phyloP scores from a whole-genome alignment of 1,140 invertebrate genomes.

The Euwallacea fornicatus region DNA sequence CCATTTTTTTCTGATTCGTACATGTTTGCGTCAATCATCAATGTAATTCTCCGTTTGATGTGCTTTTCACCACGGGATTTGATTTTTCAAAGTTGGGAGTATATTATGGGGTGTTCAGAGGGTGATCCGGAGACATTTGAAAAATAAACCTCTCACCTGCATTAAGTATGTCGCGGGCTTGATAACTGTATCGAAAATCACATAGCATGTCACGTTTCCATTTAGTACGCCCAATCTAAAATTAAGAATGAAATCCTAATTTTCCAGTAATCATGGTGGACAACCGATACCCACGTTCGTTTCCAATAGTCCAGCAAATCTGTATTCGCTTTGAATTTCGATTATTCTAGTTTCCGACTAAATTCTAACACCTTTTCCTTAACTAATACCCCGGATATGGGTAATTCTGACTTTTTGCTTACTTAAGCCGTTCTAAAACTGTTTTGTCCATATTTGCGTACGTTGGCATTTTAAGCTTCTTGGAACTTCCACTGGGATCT shows the following conservation, averaged over 20 bases:
- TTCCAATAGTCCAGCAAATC: not conserved
- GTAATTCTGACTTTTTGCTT: not conserved
- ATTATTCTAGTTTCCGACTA: not conserved
- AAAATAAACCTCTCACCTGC: not conserved
- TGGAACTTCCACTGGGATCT: not conserved
- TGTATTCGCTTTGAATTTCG: not conserved
- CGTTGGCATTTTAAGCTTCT: too few relatives aligned
- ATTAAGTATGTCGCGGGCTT: not conserved
- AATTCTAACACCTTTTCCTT: not conserved
- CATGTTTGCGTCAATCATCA: not conserved
- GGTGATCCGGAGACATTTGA: not conserved
- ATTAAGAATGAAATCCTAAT: not conserved
- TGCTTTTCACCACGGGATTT: not conserved
- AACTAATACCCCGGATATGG: not conserved
- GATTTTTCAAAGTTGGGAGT: not conserved
- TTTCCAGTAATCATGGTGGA: not conserved
- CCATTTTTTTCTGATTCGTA: conserved; percentile 16
- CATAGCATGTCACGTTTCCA: not conserved
- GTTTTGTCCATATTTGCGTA: too few relatives aligned
- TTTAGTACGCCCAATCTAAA: not conserved
- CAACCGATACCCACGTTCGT: not conserved
- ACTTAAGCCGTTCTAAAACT: not conserved
- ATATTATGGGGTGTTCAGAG: too few relatives aligned
- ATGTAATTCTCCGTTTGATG: not conserved
- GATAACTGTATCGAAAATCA: not conserved